These are phyloP conservation scores for Percina caprodes DNA, from an alignment of 2,113 vertebrate genomes.

Conservation along the genomic window DNA sequence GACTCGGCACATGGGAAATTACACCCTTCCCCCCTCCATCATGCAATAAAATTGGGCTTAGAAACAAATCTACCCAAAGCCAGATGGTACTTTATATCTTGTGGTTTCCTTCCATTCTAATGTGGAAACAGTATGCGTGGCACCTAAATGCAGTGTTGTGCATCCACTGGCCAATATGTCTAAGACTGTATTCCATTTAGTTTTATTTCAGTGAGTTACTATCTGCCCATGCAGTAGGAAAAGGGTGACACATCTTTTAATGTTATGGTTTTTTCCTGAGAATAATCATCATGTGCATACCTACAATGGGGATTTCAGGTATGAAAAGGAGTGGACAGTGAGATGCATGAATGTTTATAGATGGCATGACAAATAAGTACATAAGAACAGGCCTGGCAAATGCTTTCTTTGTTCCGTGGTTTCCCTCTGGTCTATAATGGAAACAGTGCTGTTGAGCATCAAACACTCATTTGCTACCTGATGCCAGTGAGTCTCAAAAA, in stretches of 20 bases:
- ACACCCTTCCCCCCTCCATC: conserved; percentile 69
- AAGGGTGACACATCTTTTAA: conserved; percentile 46
- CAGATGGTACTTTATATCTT: conserved; percentile 78
- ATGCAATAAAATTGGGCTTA: conserved; percentile 79
- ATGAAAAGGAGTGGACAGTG: conserved; percentile 42
- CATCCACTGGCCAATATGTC: conserved; percentile 33
- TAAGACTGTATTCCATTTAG: conserved; percentile 58
- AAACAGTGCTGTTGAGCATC: conserved; percentile 73
- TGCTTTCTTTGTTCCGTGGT: conserved; percentile 72
- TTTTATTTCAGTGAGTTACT: conserved; percentile 68
- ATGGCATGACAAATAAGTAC: conserved; percentile 62
- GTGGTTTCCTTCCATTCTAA: conserved; percentile 71
- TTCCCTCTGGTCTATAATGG: conserved; percentile 69
- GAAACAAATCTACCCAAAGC: conserved; percentile 77
- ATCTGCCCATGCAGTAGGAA: conserved; percentile 52
- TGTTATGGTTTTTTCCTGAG: conserved; percentile 19
- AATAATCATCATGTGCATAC: conserved; percentile 26
- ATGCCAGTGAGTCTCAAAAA: conserved; percentile 75
- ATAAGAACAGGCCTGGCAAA: conserved; percentile 52
- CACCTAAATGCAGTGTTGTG: conserved; percentile 46
- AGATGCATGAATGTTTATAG: conserved; percentile 58
- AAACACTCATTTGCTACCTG: conserved; percentile 69
- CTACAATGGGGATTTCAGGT: conserved; percentile 10
- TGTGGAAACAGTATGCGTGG: conserved; percentile 49
- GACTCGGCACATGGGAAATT: conserved; percentile 72